Evolutionary conservation across 53 echinoderm and acorn worm genomes (phyloP), one percentile per base, ranked within the genome.

Genomic region (Luidia sarsii): DNA sequence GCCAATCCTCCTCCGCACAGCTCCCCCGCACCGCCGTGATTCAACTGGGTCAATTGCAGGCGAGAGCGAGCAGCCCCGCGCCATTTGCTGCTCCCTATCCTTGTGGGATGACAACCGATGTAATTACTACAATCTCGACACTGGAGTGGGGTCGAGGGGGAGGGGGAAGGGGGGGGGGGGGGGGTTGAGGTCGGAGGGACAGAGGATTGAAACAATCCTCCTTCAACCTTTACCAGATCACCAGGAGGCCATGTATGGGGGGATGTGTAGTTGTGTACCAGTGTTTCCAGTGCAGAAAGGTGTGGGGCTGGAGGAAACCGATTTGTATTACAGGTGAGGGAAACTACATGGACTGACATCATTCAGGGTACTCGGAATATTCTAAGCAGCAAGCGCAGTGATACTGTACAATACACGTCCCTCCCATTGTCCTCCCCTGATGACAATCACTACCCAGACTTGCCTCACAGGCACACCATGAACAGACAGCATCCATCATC

Each of bases 31-130:
- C 55, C 30, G 35, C 63, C 20, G 35, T 55, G 72, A 72, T 72
- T 72, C 50, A 72, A 72, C 56, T 72, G 72, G 72, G 72, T 72
- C 72, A 72, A 23, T 55, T 23, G 27, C 32, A 38, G 72, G 56
- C 55, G 50, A n/a, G n/a, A n/a, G n/a, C n/a, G n/a, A n/a, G 72
- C 19, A 15, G 24, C 22, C 24, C 33, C 18, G 19, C 49, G 53
- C 33, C 14, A 35, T 20, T 15, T 15, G 9, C 71, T 14, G 7
- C 52, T 39, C 49, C 15, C 52, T 29, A 25, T 15, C 39, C 72
- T n/a, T n/a, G n/a, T n/a, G n/a, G 37, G 72, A 72, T 72, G 56
- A 72, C 72, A 72, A 38, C 72, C 72, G 56, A 72, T 72, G 72
- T 72, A 72, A 72, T 72, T 72, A 72, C 72, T 33, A 38, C 32